Percentiles rank a stretch among this genome's conserved stretches.
These are phyloP conservation scores for Malacoraja senta DNA, from an alignment of 2,797 vertebrate species.

Conservation along the genomic window DNA sequence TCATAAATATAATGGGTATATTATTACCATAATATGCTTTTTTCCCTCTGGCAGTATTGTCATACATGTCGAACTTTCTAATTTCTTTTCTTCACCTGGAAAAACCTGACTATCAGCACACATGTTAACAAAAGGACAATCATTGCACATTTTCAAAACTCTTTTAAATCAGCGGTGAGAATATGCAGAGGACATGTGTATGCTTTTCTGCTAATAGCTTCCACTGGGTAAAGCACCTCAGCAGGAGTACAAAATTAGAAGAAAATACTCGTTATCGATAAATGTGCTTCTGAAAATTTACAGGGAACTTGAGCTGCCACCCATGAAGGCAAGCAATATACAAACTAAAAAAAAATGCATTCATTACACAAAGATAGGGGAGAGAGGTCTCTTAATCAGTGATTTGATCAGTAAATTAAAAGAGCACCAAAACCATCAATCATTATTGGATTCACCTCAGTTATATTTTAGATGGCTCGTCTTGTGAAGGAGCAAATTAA, in stretches of 20 bases:
- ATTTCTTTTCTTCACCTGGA: not conserved
- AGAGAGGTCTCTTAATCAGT: constrained; percentile 48
- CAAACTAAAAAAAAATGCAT: constrained; percentile 47
- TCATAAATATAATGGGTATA: not conserved
- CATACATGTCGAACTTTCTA: not conserved
- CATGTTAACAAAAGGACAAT: not conserved
- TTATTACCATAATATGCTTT: not conserved
- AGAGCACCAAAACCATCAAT: not conserved
- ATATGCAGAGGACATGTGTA: not conserved
- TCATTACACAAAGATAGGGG: constrained; percentile 49
- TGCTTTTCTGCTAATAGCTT: not conserved
- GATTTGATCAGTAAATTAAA: constrained; percentile 60
- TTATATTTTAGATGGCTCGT: not conserved
- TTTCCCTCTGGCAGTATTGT: not conserved
- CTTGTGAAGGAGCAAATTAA: not conserved
- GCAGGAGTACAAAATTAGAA: not conserved
- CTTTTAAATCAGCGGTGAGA: not conserved
- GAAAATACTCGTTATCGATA: not conserved
- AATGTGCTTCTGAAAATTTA: constrained; percentile 42
- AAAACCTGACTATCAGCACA: not conserved
- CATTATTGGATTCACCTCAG: not conserved
- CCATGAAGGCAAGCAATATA: not conserved
- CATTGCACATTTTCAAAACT: not conserved
- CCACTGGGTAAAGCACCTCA: not conserved
- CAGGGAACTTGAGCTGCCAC: constrained; percentile 47